Base-by-base conservation (phyloP, 2,888 invertebrate species). In the Argyresthia albistria region DNA sequence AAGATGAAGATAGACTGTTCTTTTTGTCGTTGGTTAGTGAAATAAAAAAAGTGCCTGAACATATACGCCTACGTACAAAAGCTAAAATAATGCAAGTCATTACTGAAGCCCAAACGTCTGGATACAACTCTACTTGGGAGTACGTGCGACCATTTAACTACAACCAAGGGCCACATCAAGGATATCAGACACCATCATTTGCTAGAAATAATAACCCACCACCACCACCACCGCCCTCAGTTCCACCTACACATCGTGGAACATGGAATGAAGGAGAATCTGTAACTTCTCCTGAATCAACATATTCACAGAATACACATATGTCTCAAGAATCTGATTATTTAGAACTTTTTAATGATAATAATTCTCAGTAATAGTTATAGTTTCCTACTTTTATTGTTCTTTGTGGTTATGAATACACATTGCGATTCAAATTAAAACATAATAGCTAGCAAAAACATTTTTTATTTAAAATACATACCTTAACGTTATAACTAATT, bases 51-150 rank as follows among this genome's bases (percentile, higher is more conserved):
- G 39, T 39, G 3, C 39, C 39, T 6, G 39, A 39, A 39, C 39
- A n/a, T 39, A 3, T 6, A 39, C 39, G 39, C 39, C 39, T 57
- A 57, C 57, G 54, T 54, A 57, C 56, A 56, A 57, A 57, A 56
- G 10, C 56, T 56, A 52, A 56, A 58, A 55, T 58, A 53, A 55
- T 58, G 53, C 58, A 58, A 56, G 56, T 58, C 56, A 55, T 56
- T 52, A 55, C 55, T 58, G 54, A 56, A 55, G 56, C 55, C 53
- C 56, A 58, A 58, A 56, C 52, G 53, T 56, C 55, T 57, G 56
- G 56, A 55, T 53, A 56, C 45, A 57, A 46, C 56, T 55, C 55
- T 54, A 54, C 56, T 56, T 56, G 56, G 55, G 55, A 57, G 55
- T 54, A 51, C 54, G 50, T 53, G 42, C 53, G 53, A 53, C 49